Conservation (phyloP, 2,113 vertebrate genomes). For the Typhlomys cinereus region DNA sequence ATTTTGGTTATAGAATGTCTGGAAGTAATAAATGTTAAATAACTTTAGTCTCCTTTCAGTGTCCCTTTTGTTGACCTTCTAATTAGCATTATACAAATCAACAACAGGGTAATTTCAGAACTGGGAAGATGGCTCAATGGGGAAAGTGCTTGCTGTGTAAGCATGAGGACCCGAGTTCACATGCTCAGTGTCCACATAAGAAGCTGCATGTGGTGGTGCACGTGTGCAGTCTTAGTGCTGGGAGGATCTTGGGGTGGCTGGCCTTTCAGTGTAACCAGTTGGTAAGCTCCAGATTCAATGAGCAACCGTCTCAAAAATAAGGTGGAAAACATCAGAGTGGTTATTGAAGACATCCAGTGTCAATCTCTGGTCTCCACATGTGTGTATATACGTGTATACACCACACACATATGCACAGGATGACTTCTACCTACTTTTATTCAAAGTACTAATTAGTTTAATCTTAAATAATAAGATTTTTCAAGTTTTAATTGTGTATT, state of each 20-base stretch:
- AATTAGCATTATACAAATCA: not conserved
- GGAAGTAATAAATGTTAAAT: slow-evolving; percentile 37
- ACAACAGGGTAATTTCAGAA: not conserved
- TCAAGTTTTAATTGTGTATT: not conserved
- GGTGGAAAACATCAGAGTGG: not conserved
- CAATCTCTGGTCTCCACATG: not conserved
- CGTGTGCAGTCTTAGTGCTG: not conserved
- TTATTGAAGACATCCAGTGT: not conserved
- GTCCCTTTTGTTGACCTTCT: not conserved
- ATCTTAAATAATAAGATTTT: slow-evolving; percentile 46
- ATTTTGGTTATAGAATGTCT: slow-evolving; percentile 31
- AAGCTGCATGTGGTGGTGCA: too few species aligned
- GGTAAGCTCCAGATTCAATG: not conserved
- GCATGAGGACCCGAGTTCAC: not conserved
- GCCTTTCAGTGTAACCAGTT: not conserved
- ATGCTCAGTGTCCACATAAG: not conserved
- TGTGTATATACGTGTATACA: too few species aligned
- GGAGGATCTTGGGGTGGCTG: not conserved
- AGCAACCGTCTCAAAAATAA: not conserved
- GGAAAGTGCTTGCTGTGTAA: not conserved
- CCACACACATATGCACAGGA: not conserved
- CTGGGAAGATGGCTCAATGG: not conserved
- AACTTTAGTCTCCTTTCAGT: not conserved
- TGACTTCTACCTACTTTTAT: not conserved
- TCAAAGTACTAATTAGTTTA: slow-evolving; percentile 17